Conservation (phyloP, 2,113 vertebrate genomes). For the Okapia johnstoni region DNA sequence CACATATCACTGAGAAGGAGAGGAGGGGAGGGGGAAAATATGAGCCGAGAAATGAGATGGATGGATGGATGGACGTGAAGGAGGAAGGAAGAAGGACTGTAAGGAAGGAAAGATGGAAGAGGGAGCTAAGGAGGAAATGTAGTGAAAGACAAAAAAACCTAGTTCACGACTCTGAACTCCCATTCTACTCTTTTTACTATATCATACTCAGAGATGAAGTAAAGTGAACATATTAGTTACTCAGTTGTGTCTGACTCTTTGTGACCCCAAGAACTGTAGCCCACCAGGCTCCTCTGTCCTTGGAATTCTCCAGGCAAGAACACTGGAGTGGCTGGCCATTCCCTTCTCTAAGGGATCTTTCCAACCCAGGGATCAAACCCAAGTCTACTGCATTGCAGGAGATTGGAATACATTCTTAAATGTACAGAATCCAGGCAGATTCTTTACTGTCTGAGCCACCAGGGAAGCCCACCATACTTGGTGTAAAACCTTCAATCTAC, state of each 20-base stretch:
- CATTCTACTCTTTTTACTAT: neutral
- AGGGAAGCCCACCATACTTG: neutral
- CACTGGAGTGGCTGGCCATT: neutral
- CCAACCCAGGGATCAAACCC: neutral
- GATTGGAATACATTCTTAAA: neutral
- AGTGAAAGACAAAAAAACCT: neutral
- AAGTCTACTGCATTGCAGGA: neutral
- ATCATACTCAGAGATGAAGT: neutral
- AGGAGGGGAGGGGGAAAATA: neutral
- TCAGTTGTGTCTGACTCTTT: neutral
- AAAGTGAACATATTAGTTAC: neutral
- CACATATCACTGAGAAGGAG: neutral
- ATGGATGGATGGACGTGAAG: neutral
- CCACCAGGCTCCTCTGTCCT: neutral
- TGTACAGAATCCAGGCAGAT: neutral
- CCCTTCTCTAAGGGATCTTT: neutral
- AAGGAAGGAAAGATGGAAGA: neutral
- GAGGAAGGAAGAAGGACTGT: neutral
- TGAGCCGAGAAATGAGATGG: neutral
- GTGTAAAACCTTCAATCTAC: neutral
- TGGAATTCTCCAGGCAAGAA: neutral
- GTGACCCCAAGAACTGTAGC: neutral
- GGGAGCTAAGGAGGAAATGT: too few relatives aligned
- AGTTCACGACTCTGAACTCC: neutral
- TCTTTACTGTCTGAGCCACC: neutral